Evolutionary conservation across 2,113 vertebrate species (phyloP).

Genomic region (Bufo bufo): DNA sequence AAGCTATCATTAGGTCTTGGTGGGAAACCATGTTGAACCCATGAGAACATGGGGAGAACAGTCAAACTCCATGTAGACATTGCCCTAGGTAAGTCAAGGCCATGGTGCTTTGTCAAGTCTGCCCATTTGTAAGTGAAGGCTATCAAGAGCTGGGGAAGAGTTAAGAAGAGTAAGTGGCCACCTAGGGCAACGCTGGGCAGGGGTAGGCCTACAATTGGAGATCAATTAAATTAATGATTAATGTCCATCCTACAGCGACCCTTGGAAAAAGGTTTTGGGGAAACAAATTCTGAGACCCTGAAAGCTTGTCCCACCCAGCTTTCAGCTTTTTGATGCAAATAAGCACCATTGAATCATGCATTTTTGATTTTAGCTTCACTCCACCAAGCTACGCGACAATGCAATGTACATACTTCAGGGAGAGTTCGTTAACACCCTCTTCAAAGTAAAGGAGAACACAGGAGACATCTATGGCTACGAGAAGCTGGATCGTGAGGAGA

Average conservation of each 20-base stretch:
- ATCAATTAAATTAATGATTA: too few relatives aligned
- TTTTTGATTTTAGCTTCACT: conserved; percentile 77
- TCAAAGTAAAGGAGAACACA: conserved; percentile 74
- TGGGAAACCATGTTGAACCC: not conserved
- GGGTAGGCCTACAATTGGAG: too few relatives aligned
- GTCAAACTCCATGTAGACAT: not conserved
- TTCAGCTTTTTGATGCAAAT: not conserved
- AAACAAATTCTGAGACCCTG: too few relatives aligned
- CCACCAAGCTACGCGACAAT: conserved; percentile 66
- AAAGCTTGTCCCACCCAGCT: too few relatives aligned
- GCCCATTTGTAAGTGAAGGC: not conserved
- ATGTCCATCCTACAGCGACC: too few relatives aligned
- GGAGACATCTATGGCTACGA: conserved; percentile 82
- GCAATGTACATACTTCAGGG: conserved; percentile 79
- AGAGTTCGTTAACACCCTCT: conserved; percentile 79
- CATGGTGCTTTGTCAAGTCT: too few relatives aligned
- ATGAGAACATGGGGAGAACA: not conserved
- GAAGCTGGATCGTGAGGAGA: conserved; percentile 85
- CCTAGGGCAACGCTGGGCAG: too few relatives aligned
- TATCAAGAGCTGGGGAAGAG: too few relatives aligned
- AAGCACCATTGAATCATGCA: not conserved
- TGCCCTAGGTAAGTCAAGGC: too few relatives aligned
- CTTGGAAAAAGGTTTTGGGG: too few relatives aligned
- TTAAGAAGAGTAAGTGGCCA: too few relatives aligned
- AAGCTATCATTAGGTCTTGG: too few relatives aligned